Percentiles rank a stretch among this genome's conserved stretches.
Evolutionary conservation across 2,888 invertebrate species (phyloP).

Genomic region (Anoplius nigerrimus): DNA sequence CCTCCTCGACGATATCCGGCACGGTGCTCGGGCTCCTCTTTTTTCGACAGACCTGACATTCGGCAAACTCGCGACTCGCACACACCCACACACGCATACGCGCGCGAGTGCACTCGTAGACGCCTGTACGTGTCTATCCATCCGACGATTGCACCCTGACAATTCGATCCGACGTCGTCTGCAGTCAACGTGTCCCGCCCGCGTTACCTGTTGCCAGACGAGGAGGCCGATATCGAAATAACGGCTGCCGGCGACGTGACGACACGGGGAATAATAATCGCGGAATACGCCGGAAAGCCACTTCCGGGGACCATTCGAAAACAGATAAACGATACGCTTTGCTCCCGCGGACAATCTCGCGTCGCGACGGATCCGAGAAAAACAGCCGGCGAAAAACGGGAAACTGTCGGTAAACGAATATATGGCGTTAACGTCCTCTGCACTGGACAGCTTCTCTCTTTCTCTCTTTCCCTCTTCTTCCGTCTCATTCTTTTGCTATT

Average conservation of each 20-base stretch:
- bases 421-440: no score
- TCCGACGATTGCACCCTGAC: constrained; percentile 18
- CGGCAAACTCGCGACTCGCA: constrained; percentile 7
- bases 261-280: constrained; percentile 24
- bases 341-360: no score
- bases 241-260: constrained; percentile 23
- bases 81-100: no score
- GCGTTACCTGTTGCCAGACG: neutral
- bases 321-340: constrained; percentile 18
- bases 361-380: no score
- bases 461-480: neutral
- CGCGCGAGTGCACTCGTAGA: constrained; percentile 14
- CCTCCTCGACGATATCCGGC: no score
- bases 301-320: constrained; percentile 11
- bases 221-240: constrained; percentile 20
- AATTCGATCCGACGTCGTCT: no score
- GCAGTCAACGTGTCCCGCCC: neutral
- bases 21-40: neutral
- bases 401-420: no score
- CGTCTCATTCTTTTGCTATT: neutral
- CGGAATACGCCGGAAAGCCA: constrained; percentile 11
- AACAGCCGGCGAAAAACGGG: neutral
- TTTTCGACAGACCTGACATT: constrained; percentile 32
- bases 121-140: constrained; percentile 28
- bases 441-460: neutral